Percentiles rank a stretch among this genome's conserved stretches.
These are phyloP conservation scores for Polia nebulosa DNA, from an alignment of 2,888 invertebrate genomes.

Conservation along the genomic window DNA sequence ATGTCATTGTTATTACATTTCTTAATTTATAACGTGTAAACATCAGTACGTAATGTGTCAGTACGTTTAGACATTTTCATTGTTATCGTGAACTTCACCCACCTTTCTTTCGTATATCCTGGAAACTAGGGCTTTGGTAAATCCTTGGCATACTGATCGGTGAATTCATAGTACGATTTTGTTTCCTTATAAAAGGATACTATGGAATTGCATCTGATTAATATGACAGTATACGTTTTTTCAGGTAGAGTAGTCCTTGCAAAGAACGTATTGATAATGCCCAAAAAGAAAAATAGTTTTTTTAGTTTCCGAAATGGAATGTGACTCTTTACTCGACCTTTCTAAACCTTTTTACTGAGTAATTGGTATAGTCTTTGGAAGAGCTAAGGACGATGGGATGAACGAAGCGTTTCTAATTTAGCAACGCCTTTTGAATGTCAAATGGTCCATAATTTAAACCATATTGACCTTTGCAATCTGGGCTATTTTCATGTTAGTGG, in stretches of 20 bases:
- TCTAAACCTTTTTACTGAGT: neutral
- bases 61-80: conserved; percentile 22
- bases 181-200: neutral
- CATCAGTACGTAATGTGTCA: conserved; percentile 16
- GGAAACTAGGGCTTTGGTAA: neutral
- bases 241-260: neutral
- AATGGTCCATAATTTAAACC: conserved; percentile 21
- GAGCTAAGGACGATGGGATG: conserved; percentile 1
- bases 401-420: conserved; percentile 21
- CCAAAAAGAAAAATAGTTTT: neutral
- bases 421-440: conserved; percentile 22
- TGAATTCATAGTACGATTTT: conserved; percentile 26
- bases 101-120: neutral
- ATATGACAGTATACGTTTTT: neutral
- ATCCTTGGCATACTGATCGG: neutral
- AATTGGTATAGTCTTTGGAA: conserved; percentile 22
- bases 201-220: neutral
- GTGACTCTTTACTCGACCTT: neutral
- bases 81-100: conserved; percentile 16
- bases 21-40: conserved; percentile 46
- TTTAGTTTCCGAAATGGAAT: neutral
- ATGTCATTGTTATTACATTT: conserved; percentile 53
- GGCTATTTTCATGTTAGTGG: conserved; percentile 17
- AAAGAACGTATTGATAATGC: neutral
- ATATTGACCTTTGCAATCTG: conserved; percentile 37